Conservation (phyloP, 2,888 invertebrate species). For the Orthosia gothica region DNA sequence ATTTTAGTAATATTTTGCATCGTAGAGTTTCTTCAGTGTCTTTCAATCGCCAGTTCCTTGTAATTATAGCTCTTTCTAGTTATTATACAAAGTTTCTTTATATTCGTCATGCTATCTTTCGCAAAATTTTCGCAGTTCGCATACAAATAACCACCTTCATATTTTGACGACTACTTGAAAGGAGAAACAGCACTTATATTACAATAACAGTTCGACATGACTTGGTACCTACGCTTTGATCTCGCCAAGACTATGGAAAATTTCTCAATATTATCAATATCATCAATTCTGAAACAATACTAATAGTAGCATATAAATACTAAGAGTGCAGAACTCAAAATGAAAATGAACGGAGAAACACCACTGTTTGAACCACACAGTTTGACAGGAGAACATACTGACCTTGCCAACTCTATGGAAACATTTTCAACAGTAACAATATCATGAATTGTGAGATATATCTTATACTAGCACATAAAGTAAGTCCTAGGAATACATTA, state of each 20-base stretch:
- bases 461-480: too few species aligned
- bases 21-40: neutral
- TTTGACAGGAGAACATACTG: too few species aligned
- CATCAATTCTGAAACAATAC: conserved; percentile 5
- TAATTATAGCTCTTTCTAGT: neutral
- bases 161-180: conserved; percentile 4
- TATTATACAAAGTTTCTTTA: neutral
- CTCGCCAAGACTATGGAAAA: neutral
- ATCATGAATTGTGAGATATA: conserved; percentile 3
- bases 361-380: too few species aligned
- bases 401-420: neutral
- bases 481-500: too few species aligned
- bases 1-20: neutral
- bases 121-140: neutral
- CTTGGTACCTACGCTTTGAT: conserved; percentile 17
- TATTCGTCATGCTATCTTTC: neutral
- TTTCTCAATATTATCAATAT: conserved; percentile 8
- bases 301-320: neutral
- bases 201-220: conserved; percentile 13
- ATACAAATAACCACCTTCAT: neutral
- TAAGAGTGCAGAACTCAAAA: too few species aligned
- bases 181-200: neutral
- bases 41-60: neutral
- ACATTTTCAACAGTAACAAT: neutral
- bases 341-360: too few species aligned